These are phyloP conservation scores for Oreotrochilus melanogaster DNA, from an alignment of 2,113 vertebrate species.

Conservation along the genomic window DNA sequence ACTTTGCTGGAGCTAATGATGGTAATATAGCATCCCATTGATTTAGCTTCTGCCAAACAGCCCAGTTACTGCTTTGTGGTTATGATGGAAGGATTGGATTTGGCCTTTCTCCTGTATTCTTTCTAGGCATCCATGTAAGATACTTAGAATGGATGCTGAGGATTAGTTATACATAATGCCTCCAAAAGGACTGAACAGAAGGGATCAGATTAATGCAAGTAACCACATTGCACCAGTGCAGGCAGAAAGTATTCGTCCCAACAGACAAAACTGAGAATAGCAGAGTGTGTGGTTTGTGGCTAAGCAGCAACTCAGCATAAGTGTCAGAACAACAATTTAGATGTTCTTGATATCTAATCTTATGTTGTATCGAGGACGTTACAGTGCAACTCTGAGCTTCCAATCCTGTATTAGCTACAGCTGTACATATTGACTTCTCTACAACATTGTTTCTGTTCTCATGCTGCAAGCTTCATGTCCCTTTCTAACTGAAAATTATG, in stretches of 20 bases:
- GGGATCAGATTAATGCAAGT: background rate
- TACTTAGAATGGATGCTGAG: background rate
- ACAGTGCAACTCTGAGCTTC: background rate
- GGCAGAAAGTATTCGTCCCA: background rate
- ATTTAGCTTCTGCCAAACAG: background rate
- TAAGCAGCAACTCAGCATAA: background rate
- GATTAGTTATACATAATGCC: background rate
- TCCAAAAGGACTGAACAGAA: background rate
- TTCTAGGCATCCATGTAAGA: background rate
- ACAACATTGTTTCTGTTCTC: background rate
- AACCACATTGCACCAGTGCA: background rate
- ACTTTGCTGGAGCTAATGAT: background rate
- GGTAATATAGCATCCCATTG: background rate
- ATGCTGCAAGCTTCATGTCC: background rate
- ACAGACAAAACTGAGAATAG: background rate
- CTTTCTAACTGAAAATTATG: background rate
- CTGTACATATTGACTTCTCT: background rate
- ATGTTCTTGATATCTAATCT: conserved; percentile 13
- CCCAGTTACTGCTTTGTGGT: background rate
- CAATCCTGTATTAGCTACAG: background rate
- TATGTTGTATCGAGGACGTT: background rate
- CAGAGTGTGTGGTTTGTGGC: background rate
- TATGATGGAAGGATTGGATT: background rate
- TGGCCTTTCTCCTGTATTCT: background rate
- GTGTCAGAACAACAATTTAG: background rate